Conservation (phyloP, 1,140 invertebrate species). For the Drosophila equinoxialis region DNA sequence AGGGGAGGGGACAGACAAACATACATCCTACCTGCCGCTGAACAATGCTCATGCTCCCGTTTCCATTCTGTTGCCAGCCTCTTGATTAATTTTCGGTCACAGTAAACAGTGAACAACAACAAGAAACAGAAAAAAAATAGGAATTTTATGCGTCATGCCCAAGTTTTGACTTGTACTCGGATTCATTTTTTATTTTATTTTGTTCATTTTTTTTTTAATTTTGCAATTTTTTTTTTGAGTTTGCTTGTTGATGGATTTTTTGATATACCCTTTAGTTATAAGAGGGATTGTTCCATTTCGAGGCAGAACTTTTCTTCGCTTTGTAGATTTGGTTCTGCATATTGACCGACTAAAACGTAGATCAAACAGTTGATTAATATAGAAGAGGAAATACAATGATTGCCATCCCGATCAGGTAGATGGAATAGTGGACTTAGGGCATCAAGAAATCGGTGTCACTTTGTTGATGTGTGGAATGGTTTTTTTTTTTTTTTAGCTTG, state of each 20-base stretch:
- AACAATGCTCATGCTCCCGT: not conserved
- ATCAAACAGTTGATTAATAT: too few relatives aligned
- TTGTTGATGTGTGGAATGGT: not conserved
- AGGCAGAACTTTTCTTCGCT: too few relatives aligned
- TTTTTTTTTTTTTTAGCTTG: not conserved
- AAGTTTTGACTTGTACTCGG: conserved; percentile 16
- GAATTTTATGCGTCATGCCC: conserved; percentile 27
- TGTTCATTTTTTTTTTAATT: conserved; percentile 13
- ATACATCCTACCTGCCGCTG: conserved; percentile 6
- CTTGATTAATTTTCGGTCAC: conserved; percentile 18
- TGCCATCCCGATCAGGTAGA: too few relatives aligned
- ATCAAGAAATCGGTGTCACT: not conserved
- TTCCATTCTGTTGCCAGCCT: not conserved
- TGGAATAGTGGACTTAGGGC: too few relatives aligned
- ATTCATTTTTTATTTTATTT: conserved; percentile 14
- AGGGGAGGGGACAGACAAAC: not conserved
- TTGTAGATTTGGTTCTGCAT: too few relatives aligned
- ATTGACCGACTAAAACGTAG: too few relatives aligned
- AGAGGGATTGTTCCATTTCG: too few relatives aligned
- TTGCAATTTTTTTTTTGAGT: conserved; percentile 6
- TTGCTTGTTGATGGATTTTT: not conserved
- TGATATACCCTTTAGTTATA: not conserved
- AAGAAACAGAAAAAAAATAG: conserved; percentile 9
- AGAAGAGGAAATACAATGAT: too few relatives aligned
- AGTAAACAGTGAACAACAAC: not conserved